Conservation (phyloP, 2,797 vertebrate species). For the Epinephelus malabaricus region DNA sequence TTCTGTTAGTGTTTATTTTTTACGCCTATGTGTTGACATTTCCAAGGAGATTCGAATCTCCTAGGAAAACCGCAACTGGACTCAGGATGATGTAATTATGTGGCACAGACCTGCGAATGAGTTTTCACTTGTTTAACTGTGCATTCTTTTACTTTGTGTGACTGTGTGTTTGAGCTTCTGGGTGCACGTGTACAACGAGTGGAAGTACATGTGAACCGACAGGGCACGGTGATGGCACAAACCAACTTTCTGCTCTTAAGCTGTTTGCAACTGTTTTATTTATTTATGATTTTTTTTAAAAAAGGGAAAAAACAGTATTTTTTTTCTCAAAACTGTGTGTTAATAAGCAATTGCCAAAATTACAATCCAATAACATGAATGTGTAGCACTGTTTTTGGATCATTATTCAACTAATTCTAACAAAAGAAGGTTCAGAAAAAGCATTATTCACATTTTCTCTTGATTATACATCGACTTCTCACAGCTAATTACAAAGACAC, state of each 20-base stretch:
- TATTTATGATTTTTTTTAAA: conserved; percentile 63
- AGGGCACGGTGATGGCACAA: conserved; percentile 37
- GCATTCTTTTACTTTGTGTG: conserved; percentile 48
- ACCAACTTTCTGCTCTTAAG: conserved; percentile 24
- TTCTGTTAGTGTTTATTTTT: conserved; percentile 37
- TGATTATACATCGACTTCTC: background rate
- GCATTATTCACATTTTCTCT: conserved; percentile 12
- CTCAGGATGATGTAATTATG: conserved; percentile 42
- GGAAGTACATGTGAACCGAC: conserved; percentile 20
- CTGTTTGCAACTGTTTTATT: conserved; percentile 63
- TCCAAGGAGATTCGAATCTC: conserved; percentile 35
- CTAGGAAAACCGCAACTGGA: conserved; percentile 23
- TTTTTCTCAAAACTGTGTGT: conserved; percentile 48
- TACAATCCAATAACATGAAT: conserved; percentile 43
- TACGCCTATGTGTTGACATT: conserved; percentile 29
- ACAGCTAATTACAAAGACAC: background rate
- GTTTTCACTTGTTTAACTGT: conserved; percentile 23
- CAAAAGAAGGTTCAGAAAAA: conserved; percentile 5
- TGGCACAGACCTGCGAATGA: conserved; percentile 12
- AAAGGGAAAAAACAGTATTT: conserved; percentile 51
- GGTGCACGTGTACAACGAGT: conserved; percentile 13
- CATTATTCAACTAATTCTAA: conserved; percentile 7
- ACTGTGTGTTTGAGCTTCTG: conserved; percentile 35
- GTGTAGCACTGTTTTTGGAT: conserved; percentile 34
- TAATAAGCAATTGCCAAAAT: conserved; percentile 72